Evolutionary conservation across 2,113 vertebrate species (phyloP).

Genomic region (Oxyruncus cristatus): DNA sequence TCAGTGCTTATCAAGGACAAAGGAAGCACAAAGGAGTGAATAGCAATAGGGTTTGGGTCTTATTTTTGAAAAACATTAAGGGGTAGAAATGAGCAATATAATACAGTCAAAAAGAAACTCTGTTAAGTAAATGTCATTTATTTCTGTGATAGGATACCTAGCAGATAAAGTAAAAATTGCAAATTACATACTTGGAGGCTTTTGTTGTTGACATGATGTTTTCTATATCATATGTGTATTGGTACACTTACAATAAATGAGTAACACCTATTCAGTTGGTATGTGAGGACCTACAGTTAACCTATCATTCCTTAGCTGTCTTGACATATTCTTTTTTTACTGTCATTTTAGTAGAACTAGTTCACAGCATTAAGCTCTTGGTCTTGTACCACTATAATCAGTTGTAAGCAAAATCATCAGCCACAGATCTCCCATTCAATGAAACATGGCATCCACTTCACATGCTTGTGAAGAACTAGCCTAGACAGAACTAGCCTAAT

Average conservation of each 20-base stretch:
- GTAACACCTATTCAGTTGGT: neutral
- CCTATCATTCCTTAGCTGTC: neutral
- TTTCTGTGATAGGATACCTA: neutral
- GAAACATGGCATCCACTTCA: neutral
- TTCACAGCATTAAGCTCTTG: neutral
- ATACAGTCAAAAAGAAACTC: neutral
- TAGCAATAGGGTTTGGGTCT: neutral
- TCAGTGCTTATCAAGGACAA: neutral
- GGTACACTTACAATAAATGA: neutral
- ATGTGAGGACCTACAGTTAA: neutral
- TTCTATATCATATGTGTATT: neutral
- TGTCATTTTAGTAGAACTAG: neutral
- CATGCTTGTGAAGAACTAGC: neutral
- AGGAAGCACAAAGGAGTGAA: neutral
- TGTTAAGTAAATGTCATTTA: neutral
- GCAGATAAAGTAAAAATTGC: neutral
- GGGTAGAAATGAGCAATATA: neutral
- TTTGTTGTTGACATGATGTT: neutral
- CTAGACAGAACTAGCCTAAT: neutral
- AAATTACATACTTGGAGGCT: neutral
- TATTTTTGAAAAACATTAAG: neutral
- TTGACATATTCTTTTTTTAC: neutral
- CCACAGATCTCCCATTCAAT: neutral
- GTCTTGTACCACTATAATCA: neutral
- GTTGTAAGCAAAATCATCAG: neutral